These are phyloP conservation scores for Sebastes taczanowskii DNA, from an alignment of 2,797 vertebrate species.

Conservation along the genomic window DNA sequence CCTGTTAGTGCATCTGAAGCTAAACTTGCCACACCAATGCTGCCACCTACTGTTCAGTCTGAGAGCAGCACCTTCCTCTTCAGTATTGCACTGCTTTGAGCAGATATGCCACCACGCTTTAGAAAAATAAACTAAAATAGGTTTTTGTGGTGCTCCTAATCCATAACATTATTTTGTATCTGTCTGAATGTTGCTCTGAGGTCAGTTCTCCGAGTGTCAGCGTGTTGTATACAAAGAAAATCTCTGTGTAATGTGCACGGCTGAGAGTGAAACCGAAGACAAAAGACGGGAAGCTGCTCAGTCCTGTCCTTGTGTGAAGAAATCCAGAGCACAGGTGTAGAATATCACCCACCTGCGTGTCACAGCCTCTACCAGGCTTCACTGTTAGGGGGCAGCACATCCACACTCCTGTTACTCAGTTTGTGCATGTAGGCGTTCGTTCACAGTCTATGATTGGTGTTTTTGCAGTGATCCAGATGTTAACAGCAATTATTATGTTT, in stretches of 20 bases:
- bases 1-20: background rate
- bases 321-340: conserved; percentile 53
- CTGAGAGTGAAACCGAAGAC: background rate
- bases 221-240: conserved; percentile 5
- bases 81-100: background rate
- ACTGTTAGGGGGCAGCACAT: conserved; percentile 27
- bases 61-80: conserved; percentile 24
- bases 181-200: background rate
- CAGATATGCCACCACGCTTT: background rate
- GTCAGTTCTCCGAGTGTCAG: background rate
- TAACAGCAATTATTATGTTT: conserved; percentile 14
- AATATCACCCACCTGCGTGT: conserved; percentile 57
- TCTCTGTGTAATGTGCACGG: conserved; percentile 16
- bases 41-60: conserved; percentile 67
- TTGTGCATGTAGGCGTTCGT: background rate
- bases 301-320: conserved; percentile 16
- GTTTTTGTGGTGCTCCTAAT: background rate
- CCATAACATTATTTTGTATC: background rate
- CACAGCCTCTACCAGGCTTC: conserved; percentile 3
- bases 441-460: background rate
- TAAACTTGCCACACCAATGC: conserved; percentile 17
- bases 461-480: background rate
- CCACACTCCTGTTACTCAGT: background rate
- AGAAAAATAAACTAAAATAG: background rate
- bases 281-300: conserved; percentile 9